Base-by-base conservation (phyloP, 2,113 vertebrate species). In the Petroica traversi region DNA sequence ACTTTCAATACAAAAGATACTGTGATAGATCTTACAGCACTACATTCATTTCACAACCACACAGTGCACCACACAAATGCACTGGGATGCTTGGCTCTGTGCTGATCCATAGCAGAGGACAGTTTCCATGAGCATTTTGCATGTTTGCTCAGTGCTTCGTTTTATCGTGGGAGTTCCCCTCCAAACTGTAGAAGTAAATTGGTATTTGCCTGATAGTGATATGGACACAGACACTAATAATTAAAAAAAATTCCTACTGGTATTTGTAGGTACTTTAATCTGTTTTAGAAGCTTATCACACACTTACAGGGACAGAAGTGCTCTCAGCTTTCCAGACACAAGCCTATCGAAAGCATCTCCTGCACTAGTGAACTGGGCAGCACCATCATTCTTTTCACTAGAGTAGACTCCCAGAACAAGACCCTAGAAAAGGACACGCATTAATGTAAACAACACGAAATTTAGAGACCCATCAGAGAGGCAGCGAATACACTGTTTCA, bases 391-490 rank as follows among this genome's bases (percentile, higher is more conserved):
- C 89, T 98, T 98, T 29, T 98, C 98, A 83, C 97, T 98, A 31
- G 98, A 98, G 97, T 99, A 99, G 68, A 99, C 96, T 55, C 99
- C 99, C 64, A 99, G 96, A 79, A 99, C 98, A 52, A 99, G 98
- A 72, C 99, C 99, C 99, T 99, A 77, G 55, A 73, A 82, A 61
- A 81, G n/a, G 12, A 64, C 13, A 6, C 0, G 1, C 5, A 2
- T 63, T 69, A 71, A 43, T 3, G 5, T 61, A 85, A 85, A 57
- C 14, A 58, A 24, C 24, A 31, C 0, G 1, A 26, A 34, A 34
- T 7, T 26, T 8, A 49, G 19, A 36, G 38, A 58, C 10, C 10
- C 4, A 14, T 31, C n/a, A 4, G 12, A 57, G 13, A 48, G 31
- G 23, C 40, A 25, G 14, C 1, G 20, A 73, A 11, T 31, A 52